A percentile compares a stretch with the other conserved stretches of the same genome.
These are phyloP conservation scores for Dicroscelio sp. DNA, from an alignment of 2,888 invertebrate species.

Conservation along the genomic window DNA sequence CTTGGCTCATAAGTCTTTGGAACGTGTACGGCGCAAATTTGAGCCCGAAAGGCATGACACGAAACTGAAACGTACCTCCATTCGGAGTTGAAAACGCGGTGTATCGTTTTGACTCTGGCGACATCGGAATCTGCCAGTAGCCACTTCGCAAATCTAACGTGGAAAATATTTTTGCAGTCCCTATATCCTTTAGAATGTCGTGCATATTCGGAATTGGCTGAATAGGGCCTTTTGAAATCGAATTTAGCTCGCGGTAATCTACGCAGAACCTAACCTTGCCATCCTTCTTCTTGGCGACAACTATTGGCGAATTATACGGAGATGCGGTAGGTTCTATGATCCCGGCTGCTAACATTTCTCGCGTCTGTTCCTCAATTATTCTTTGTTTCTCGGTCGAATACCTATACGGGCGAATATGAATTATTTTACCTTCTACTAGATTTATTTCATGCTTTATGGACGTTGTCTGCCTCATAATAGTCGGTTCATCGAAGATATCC, in stretches of 20 bases:
- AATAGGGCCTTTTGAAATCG: slow-evolving; percentile 65
- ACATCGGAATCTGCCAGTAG: slow-evolving; percentile 88
- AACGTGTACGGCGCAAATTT: too few species aligned
- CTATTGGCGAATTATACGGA: slow-evolving; percentile 75
- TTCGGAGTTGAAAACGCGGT: neutral
- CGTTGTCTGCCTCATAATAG: neutral
- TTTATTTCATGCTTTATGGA: slow-evolving; percentile 14
- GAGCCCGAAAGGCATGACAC: too few species aligned
- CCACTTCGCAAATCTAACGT: slow-evolving; percentile 74
- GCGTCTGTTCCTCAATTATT: neutral
- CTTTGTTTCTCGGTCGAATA: neutral
- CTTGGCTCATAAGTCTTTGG: slow-evolving; percentile 15
- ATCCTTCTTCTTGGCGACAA: slow-evolving; percentile 73
- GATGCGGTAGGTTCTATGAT: slow-evolving; percentile 75
- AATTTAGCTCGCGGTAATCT: slow-evolving; percentile 81
- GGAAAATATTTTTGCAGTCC: slow-evolving; percentile 84
- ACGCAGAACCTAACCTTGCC: slow-evolving; percentile 72
- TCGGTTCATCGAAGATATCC: neutral
- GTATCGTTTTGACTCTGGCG: neutral
- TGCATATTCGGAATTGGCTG: slow-evolving; percentile 83
- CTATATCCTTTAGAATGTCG: slow-evolving; percentile 83
- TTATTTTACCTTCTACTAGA: neutral
- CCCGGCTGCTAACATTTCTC: slow-evolving; percentile 35
- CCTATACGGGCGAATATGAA: neutral
- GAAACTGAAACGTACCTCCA: slow-evolving; percentile 85